phyloP scores from a whole-genome alignment of 2,888 invertebrate species.

The Dendrolimus houi region DNA sequence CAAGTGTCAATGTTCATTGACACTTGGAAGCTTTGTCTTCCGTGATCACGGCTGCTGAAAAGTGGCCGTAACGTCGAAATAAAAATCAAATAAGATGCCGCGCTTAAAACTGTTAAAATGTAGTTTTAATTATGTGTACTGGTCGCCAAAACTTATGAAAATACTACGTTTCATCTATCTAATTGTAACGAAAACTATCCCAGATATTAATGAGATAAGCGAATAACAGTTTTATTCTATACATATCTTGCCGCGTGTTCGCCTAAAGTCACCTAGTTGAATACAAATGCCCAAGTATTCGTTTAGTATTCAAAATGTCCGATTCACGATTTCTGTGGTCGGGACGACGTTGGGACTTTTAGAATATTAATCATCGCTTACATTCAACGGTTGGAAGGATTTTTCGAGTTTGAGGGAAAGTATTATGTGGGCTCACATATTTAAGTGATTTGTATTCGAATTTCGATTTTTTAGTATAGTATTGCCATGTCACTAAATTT shows the following conservation, averaged over 20 bases:
- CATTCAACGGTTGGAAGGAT: conserved; percentile 15
- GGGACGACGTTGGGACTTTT: conserved; percentile 48
- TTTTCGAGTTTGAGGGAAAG: conserved; percentile 46
- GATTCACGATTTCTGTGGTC: conserved; percentile 66
- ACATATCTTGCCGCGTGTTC: conserved; percentile 47
- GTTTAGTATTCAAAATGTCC: conserved; percentile 55
- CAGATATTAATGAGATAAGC: conserved; percentile 35
- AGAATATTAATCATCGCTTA: conserved; percentile 59
- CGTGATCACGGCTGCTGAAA: too few species aligned
- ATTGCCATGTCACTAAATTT: too few species aligned
- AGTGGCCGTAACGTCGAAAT: too few species aligned
- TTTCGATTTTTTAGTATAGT: neutral
- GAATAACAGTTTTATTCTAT: conserved; percentile 41
- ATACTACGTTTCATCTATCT: too few species aligned
- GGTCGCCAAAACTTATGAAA: too few species aligned
- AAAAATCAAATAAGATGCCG: too few species aligned
- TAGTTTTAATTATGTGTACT: too few species aligned
- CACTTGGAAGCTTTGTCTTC: too few species aligned
- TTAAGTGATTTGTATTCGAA: conserved; percentile 28
- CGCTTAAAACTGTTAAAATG: too few species aligned
- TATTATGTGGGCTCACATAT: conserved; percentile 23
- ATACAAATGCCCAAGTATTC: conserved; percentile 50
- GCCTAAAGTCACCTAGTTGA: conserved; percentile 41
- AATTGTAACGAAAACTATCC: conserved; percentile 9
- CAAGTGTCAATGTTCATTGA: too few species aligned